phyloP scores from a whole-genome alignment of 2,888 invertebrate species.

The Automeris io region DNA sequence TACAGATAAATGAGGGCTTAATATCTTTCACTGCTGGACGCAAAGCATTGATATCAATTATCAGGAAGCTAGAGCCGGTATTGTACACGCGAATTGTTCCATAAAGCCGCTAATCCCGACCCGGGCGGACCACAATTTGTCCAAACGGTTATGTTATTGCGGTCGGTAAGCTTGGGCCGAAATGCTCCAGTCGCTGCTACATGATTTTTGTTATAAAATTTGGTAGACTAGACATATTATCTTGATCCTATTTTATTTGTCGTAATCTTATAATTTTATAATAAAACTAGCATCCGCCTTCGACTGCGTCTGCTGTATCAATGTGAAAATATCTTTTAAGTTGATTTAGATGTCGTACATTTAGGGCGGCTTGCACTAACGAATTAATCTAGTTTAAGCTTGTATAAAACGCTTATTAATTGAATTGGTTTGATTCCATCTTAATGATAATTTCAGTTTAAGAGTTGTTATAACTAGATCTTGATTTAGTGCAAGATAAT shows the following conservation, averaged over 20 bases:
- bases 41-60: slow-evolving; percentile 70
- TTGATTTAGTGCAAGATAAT: no score
- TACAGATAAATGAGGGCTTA: slow-evolving; percentile 50
- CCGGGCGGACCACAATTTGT: slow-evolving; percentile 68
- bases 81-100: slow-evolving; percentile 60
- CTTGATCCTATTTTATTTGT: slow-evolving; percentile 11
- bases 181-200: slow-evolving; percentile 39
- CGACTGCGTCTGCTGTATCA: no score
- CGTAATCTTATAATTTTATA: no score
- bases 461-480: no score
- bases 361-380: no score
- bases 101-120: slow-evolving; percentile 70
- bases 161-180: slow-evolving; percentile 58
- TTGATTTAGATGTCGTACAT: no score
- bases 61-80: slow-evolving; percentile 50
- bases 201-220: slow-evolving; percentile 61
- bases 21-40: slow-evolving; percentile 50
- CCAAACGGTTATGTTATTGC: slow-evolving; percentile 75
- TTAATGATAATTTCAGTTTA: no score
- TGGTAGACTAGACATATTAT: slow-evolving; percentile 38
- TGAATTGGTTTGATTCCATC: no score
- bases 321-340: no score
- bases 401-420: no score
- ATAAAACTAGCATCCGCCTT: no score
- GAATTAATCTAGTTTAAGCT: no score